These are phyloP conservation scores for Tetrapedia diversipes DNA, from an alignment of 2,888 invertebrate species.

Conservation along the genomic window DNA sequence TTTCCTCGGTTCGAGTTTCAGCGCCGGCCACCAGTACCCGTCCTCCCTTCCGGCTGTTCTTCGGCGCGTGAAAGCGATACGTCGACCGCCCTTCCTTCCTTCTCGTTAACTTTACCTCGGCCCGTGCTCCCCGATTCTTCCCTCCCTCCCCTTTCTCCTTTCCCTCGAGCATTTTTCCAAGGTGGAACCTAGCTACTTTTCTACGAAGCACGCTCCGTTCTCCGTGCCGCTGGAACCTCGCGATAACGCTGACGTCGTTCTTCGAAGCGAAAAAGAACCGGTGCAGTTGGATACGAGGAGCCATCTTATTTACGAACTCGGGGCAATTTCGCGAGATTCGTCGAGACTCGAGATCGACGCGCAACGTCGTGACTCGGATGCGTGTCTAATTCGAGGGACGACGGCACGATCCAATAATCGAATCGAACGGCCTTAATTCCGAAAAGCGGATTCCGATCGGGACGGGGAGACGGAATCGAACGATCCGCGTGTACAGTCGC, in stretches of 20 bases:
- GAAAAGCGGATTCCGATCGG: constrained; percentile 36
- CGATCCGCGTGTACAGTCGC: not conserved
- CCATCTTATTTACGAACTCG: too few relatives aligned
- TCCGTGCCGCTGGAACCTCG: not conserved
- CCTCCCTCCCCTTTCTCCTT: not conserved
- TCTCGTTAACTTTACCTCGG: not conserved
- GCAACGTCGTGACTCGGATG: not conserved
- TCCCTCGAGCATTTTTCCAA: not conserved
- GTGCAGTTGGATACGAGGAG: too few relatives aligned
- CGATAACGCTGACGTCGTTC: not conserved
- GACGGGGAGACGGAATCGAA: not conserved
- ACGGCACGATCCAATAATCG: constrained; percentile 39
- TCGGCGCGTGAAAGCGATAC: constrained; percentile 72
- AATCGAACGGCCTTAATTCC: constrained; percentile 50
- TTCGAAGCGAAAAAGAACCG: too few relatives aligned
- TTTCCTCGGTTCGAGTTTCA: constrained; percentile 77
- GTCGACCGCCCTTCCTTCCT: constrained; percentile 24
- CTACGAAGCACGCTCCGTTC: not conserved
- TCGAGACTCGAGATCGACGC: too few relatives aligned
- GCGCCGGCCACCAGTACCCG: constrained; percentile 19
- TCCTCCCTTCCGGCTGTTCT: constrained; percentile 35
- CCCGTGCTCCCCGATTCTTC: not conserved
- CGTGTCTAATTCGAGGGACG: constrained; percentile 15
- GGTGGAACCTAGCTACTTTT: not conserved
- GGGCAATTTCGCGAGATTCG: too few relatives aligned